Conservation (phyloP, 2,113 vertebrate genomes). For the Psephotus haematonotus region DNA sequence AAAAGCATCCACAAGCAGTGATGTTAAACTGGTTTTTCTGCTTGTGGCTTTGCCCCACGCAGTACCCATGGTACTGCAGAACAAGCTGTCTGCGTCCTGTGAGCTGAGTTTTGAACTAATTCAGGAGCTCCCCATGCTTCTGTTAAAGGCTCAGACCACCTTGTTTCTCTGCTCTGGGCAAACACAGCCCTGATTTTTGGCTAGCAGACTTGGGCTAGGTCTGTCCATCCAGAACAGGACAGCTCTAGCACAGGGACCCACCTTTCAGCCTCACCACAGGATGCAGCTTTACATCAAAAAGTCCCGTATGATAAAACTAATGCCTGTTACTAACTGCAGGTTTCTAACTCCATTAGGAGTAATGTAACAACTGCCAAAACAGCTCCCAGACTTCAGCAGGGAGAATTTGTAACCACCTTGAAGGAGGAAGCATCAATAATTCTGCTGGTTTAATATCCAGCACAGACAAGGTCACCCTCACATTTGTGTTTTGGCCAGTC, state of each 20-base stretch:
- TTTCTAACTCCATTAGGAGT: neutral
- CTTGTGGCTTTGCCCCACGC: neutral
- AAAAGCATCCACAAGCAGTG: neutral
- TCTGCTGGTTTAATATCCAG: neutral
- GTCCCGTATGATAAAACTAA: neutral
- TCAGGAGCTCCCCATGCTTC: neutral
- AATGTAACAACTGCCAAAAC: neutral
- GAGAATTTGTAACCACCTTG: neutral
- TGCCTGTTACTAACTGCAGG: neutral
- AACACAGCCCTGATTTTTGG: neutral
- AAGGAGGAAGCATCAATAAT: neutral
- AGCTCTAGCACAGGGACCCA: neutral
- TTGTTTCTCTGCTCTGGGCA: no score
- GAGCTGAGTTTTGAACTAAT: neutral
- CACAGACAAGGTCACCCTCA: neutral
- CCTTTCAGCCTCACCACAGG: neutral
- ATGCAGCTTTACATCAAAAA: neutral
- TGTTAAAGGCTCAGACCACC: neutral
- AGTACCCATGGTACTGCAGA: neutral
- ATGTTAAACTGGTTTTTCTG: neutral
- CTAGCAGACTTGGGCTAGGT: neutral
- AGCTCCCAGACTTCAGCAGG: neutral
- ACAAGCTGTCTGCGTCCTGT: neutral
- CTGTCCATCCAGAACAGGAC: neutral
- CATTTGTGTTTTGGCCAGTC: neutral